Evolutionary conservation across 2,797 vertebrate genomes (phyloP).

Genomic region (Apodemus agrarius): DNA sequence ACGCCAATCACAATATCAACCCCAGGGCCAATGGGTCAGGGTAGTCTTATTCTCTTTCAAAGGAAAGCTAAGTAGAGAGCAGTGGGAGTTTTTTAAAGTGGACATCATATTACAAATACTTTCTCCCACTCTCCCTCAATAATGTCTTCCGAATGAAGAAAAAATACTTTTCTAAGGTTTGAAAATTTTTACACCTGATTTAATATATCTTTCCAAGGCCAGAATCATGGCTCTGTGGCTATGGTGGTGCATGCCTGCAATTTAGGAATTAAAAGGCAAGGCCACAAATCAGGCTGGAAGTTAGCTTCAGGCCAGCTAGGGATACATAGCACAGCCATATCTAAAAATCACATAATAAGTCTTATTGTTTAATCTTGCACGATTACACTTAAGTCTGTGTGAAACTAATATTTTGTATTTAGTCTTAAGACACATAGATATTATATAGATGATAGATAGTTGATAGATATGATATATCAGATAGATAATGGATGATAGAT

Average conservation of each 20-base stretch:
- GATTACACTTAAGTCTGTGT: background rate
- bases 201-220: background rate
- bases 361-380: background rate
- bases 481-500: background rate
- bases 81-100: background rate
- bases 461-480: background rate
- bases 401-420: background rate
- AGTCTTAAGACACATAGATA: background rate
- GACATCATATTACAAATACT: background rate
- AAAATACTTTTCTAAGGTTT: conserved; percentile 17
- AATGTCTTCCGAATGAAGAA: background rate
- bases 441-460: background rate
- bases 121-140: background rate
- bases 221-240: background rate
- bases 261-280: background rate
- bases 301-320: background rate
- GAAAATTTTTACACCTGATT: background rate
- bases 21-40: background rate
- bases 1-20: conserved; percentile 7
- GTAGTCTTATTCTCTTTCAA: background rate
- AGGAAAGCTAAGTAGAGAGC: background rate
- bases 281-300: background rate
- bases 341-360: background rate
- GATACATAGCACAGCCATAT: too few relatives aligned
- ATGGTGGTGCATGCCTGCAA: background rate